Conservation (phyloP, 2,888 invertebrate genomes). For the Cenopis cana region DNA sequence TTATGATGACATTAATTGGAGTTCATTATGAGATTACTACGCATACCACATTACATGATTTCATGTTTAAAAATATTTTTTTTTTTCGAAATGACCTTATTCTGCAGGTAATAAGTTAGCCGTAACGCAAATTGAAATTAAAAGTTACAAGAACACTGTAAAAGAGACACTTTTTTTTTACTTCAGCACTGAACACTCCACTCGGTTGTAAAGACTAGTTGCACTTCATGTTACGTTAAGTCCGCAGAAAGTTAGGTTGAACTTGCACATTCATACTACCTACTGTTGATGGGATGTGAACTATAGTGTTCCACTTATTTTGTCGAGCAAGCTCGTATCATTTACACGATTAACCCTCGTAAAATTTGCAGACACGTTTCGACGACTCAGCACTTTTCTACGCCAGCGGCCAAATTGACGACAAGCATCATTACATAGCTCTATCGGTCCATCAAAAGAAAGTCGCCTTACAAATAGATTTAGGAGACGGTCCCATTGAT, state of each 20-base stretch:
- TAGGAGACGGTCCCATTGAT: constrained; percentile 91
- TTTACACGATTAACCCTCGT: background rate
- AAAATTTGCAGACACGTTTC: constrained; percentile 89
- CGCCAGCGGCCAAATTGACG: constrained; percentile 95
- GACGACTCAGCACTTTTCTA: constrained; percentile 97
- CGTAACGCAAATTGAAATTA: no score
- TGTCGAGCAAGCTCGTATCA: background rate
- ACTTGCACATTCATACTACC: no score
- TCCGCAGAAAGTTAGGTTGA: no score
- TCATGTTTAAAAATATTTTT: background rate
- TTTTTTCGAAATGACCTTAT: no score
- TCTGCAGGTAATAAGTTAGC: no score
- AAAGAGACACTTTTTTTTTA: no score
- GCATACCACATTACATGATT: constrained; percentile 8
- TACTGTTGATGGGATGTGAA: no score
- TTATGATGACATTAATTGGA: constrained; percentile 24
- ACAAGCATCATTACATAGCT: constrained; percentile 95
- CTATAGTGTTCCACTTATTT: no score
- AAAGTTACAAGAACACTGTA: no score
- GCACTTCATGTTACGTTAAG: no score
- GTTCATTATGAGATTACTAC: constrained; percentile 23
- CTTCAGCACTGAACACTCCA: no score
- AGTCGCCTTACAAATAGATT: constrained; percentile 94
- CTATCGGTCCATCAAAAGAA: constrained; percentile 93
- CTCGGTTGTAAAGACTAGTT: no score